Evolutionary conservation across 2,888 invertebrate species (phyloP).

Genomic region (Epistrophe grossulariae): DNA sequence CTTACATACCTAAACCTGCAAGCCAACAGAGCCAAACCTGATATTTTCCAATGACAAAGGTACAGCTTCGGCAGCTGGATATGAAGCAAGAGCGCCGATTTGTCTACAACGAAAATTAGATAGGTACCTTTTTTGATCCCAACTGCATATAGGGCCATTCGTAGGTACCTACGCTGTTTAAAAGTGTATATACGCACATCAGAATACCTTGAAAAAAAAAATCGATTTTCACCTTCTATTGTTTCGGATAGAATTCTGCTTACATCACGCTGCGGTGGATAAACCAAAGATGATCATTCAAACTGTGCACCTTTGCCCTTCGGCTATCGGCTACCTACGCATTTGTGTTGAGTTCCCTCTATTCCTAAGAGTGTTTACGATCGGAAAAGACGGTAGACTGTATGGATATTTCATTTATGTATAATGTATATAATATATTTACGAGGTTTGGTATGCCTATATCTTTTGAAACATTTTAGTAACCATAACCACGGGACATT

Average conservation of each 20-base stretch:
- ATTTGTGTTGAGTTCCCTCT: slow-evolving; percentile 27
- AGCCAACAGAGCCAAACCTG: slow-evolving; percentile 62
- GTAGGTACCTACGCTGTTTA: slow-evolving; percentile 41
- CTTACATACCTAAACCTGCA: slow-evolving; percentile 65
- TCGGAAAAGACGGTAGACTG: slow-evolving; percentile 62
- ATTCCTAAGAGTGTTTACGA: slow-evolving; percentile 64
- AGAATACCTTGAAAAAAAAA: slow-evolving; percentile 50
- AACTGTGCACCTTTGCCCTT: slow-evolving; percentile 71
- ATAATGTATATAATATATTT: slow-evolving; percentile 7
- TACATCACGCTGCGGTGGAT: slow-evolving; percentile 74
- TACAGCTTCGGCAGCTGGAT: slow-evolving; percentile 66
- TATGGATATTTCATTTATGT: slow-evolving; percentile 32
- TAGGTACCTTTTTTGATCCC: slow-evolving; percentile 66
- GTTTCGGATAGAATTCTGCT: slow-evolving; percentile 71
- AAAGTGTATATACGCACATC: slow-evolving; percentile 29
- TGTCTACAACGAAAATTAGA: slow-evolving; percentile 71
- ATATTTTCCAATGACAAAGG: slow-evolving; percentile 64
- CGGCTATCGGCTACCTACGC: slow-evolving; percentile 35
- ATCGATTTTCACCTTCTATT: slow-evolving; percentile 72
- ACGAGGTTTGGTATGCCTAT: slow-evolving; percentile 14
- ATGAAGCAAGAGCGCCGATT: slow-evolving; percentile 72
- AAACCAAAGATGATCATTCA: slow-evolving; percentile 75
- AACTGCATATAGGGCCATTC: not conserved
- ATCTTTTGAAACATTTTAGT: slow-evolving; percentile 55
- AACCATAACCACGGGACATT: slow-evolving; percentile 62